Evolutionary conservation across 2,888 invertebrate species (phyloP).

Genomic region (Odontothrips loti): DNA sequence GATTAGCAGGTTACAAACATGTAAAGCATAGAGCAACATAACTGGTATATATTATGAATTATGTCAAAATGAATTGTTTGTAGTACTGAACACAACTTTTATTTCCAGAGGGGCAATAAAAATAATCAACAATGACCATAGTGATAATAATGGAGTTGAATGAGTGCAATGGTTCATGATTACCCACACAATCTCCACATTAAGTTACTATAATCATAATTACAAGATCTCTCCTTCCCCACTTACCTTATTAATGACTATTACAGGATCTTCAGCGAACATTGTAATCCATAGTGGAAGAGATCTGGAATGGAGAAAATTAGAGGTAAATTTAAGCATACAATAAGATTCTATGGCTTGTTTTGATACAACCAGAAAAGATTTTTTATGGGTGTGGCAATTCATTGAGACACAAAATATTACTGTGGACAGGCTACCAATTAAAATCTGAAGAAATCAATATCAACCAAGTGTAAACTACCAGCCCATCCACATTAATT

Average conservation of each 20-base stretch:
- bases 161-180: not conserved
- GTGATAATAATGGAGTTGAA: not conserved
- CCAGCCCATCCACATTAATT: too few relatives aligned
- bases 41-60: not conserved
- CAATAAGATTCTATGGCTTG: not conserved
- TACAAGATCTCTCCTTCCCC: not conserved
- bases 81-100: not conserved
- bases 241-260: conserved; percentile 39
- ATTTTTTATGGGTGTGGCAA: too few relatives aligned
- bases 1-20: conserved; percentile 32
- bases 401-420: too few relatives aligned
- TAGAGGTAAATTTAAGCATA: conserved; percentile 27
- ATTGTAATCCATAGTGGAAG: conserved; percentile 48
- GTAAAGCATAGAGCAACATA: not conserved
- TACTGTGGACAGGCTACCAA: too few relatives aligned
- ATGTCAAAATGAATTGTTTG: not conserved
- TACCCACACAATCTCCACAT: not conserved
- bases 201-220: not conserved
- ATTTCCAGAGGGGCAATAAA: not conserved
- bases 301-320: conserved; percentile 45
- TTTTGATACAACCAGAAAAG: too few relatives aligned
- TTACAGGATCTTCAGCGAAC: conserved; percentile 41
- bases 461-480: not conserved
- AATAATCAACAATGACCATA: not conserved
- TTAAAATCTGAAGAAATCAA: not conserved